Evolutionary conservation across 23 tunicate genomes (phyloP), one percentile per base, ranked within the genome.

Genomic region (Aplidium turbinatum): DNA sequence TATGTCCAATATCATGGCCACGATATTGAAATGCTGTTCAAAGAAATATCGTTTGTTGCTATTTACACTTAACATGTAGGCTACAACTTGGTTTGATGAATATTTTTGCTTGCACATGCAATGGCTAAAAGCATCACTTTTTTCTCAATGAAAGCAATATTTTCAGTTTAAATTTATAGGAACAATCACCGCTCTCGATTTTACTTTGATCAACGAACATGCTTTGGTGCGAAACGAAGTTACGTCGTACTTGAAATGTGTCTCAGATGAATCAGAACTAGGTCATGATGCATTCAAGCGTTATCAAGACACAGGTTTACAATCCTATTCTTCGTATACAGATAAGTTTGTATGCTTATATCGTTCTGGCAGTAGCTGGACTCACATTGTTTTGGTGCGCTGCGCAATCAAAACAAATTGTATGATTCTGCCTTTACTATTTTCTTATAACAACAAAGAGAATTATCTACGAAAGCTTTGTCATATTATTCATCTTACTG

Each of bases 241-340:
- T 20, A 90, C 52, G 3, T 56, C 89, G 3, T 90, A 77, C 27
- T 73, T 90, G 19, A 90, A 90, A 53, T 90, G 97, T 50, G 85
- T 90, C 25, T 28, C 81, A 16, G 89, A 83, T 40, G 73, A 61
- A 13, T 70, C 58, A 5, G 81, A 78, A 22, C 47, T 90, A 16
- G 42, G 53, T 0, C 69, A 69, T 54, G 74, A 68, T 23, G 38
- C 88, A 3, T 83, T 90, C 51, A 57, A 39, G 33, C 58, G 97
- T 19, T 71, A 65, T 1, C 70, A 79, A 57, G 97, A 90, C 35
- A 90, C 97, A 77, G 97, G 97, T 90, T 21, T n/a, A 25, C 27
- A 57, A 23, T 27, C 4, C 7, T 4, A 19, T 29, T 3, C n/a
- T n/a, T 26, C 30, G 7, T 29, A 33, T 58, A 4, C 23, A 5